These are phyloP conservation scores for Tromatobia lineatoria DNA, from an alignment of 2,888 invertebrate species.

Conservation along the genomic window DNA sequence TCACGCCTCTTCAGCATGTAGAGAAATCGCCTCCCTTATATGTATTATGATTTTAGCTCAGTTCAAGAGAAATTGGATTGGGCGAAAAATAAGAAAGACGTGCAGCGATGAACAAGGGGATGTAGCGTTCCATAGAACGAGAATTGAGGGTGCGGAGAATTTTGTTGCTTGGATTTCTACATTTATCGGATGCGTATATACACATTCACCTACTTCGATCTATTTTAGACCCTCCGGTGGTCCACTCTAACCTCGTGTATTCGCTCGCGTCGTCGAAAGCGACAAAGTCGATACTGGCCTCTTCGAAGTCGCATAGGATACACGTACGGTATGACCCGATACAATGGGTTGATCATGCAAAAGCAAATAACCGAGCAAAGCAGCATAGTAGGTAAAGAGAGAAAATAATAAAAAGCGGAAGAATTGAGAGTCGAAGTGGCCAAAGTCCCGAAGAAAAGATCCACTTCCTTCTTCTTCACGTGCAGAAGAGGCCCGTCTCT, in stretches of 20 bases:
- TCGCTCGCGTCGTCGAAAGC: neutral
- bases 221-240: conserved; percentile 12
- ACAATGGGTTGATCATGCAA: conserved; percentile 45
- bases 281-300: conserved; percentile 3
- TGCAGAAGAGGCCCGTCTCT: conserved; percentile 19
- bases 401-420: conserved; percentile 5
- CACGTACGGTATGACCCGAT: neutral
- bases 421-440: conserved; percentile 63
- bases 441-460: conserved; percentile 60
- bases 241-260: conserved; percentile 28
- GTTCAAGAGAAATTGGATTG: conserved; percentile 29
- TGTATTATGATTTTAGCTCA: conserved; percentile 31
- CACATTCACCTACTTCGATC: neutral
- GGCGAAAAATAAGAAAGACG: conserved; percentile 9
- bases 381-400: conserved; percentile 2
- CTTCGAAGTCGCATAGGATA: neutral
- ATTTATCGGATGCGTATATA: neutral
- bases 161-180: conserved; percentile 16
- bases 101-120: conserved; percentile 18
- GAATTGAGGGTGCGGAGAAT: conserved; percentile 24
- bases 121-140: conserved; percentile 26
- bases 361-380: conserved; percentile 42
- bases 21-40: conserved; percentile 37
- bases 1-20: conserved; percentile 42
- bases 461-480: conserved; percentile 43